A percentile compares a stretch with the other conserved stretches of the same genome.
These are phyloP conservation scores for Fundulus diaphanus DNA, from an alignment of 2,797 vertebrate species.

Conservation along the genomic window DNA sequence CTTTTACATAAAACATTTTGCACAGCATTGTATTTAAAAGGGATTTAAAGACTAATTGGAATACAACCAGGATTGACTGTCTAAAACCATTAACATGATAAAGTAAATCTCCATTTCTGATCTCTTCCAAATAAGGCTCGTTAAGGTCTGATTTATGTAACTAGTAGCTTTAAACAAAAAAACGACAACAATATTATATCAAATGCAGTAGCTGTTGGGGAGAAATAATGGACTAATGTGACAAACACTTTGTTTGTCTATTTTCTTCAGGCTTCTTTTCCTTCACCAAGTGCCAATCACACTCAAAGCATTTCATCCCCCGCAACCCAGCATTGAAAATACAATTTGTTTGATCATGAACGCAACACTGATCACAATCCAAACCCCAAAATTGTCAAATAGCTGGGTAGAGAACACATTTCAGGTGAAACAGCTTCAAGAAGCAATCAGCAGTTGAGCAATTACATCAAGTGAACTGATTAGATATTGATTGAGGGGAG, in stretches of 20 bases:
- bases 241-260: constrained; percentile 71
- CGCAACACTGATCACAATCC: constrained; percentile 18
- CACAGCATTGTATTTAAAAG: not conserved
- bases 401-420: constrained; percentile 3
- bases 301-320: constrained; percentile 42
- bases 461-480: constrained; percentile 56
- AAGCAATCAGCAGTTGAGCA: constrained; percentile 58
- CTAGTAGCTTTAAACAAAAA: constrained; percentile 68
- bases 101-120: constrained; percentile 18
- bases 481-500: constrained; percentile 56
- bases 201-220: constrained; percentile 60
- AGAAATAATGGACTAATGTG: constrained; percentile 62
- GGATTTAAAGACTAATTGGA: constrained; percentile 17
- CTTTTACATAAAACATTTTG: not conserved
- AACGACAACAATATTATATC: constrained; percentile 77
- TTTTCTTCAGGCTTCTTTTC: constrained; percentile 50
- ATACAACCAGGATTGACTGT: not conserved
- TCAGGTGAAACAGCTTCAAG: constrained; percentile 40
- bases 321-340: constrained; percentile 40
- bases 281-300: constrained; percentile 68
- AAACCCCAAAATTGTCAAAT: not conserved
- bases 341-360: constrained; percentile 33
- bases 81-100: constrained; percentile 18
- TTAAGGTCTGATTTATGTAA: constrained; percentile 73
- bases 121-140: constrained; percentile 57